phyloP scores from a whole-genome alignment of 1,140 invertebrate species.

The Pogonus chalceus region DNA sequence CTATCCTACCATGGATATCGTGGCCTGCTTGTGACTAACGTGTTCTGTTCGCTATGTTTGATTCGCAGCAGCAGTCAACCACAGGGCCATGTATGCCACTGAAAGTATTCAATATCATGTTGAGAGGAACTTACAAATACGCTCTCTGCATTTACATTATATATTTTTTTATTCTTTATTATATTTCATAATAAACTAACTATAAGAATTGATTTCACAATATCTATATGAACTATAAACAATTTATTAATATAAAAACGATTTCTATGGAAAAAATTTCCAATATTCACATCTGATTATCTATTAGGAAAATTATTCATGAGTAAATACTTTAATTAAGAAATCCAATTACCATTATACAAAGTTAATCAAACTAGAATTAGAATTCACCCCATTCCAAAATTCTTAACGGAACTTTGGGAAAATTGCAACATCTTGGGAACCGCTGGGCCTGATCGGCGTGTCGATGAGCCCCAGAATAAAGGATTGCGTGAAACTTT shows the following conservation, averaged over 20 bases:
- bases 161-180: too few species aligned
- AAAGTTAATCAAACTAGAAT: constrained; percentile 7
- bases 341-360: not conserved
- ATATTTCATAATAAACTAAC: too few species aligned
- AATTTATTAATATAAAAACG: too few species aligned
- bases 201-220: too few species aligned
- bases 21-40: constrained; percentile 18
- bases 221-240: too few species aligned
- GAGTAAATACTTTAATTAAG: not conserved
- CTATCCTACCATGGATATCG: constrained; percentile 15
- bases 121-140: too few species aligned
- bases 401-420: constrained; percentile 33
- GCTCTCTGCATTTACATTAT: too few species aligned
- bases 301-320: not conserved
- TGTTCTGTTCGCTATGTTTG: not conserved
- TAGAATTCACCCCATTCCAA: constrained; percentile 22
- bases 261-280: too few species aligned
- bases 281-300: not conserved
- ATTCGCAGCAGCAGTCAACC: too few species aligned
- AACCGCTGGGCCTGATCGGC: constrained; percentile 15
- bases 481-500: not conserved
- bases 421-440: constrained; percentile 34
- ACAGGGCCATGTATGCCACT: too few species aligned
- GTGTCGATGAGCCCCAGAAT: not conserved
- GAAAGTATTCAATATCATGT: too few species aligned